Percentiles rank a stretch among this genome's conserved stretches.
Conservation (phyloP, 2,113 vertebrate genomes). For the Erinaceus europaeus region DNA sequence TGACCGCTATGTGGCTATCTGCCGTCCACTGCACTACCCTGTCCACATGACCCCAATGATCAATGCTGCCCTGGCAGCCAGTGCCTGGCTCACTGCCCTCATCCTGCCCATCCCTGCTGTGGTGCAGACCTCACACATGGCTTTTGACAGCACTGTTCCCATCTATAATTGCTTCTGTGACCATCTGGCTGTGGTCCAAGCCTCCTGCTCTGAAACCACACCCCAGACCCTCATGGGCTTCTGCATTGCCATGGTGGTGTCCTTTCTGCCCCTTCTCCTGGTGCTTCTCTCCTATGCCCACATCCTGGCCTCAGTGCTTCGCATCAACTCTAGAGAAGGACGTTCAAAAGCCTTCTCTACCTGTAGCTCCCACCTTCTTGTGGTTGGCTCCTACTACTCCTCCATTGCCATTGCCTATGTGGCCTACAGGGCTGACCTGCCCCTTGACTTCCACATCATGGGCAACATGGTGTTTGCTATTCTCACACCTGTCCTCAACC, state of each 20-base stretch:
- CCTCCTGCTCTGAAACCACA: neutral
- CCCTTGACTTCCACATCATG: neutral
- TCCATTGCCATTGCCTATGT: neutral
- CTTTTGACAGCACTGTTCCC: neutral
- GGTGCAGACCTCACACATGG: neutral
- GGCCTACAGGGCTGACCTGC: constrained; percentile 41
- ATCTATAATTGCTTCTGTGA: constrained; percentile 68
- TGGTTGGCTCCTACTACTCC: constrained; percentile 47
- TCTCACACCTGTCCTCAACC: constrained; percentile 52
- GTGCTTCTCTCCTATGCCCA: neutral
- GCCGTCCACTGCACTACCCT: constrained; percentile 40
- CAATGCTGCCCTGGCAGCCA: constrained; percentile 26
- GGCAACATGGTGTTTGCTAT: constrained; percentile 47
- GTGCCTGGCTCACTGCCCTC: constrained; percentile 40
- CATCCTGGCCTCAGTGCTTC: neutral
- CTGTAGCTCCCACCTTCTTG: constrained; percentile 53
- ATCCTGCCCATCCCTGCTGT: neutral
- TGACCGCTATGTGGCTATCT: constrained; percentile 29
- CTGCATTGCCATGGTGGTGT: constrained; percentile 27
- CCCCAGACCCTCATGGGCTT: constrained; percentile 66
- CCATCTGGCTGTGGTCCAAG: constrained; percentile 54
- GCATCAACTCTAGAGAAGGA: constrained; percentile 31
- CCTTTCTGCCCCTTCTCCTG: neutral
- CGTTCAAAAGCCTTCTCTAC: constrained; percentile 42
- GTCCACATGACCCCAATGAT: constrained; percentile 50